A percentile compares a stretch with the other conserved stretches of the same genome.
These are phyloP conservation scores for Ornithorhynchus anatinus DNA, from an alignment of 2,113 vertebrate species.

Conservation along the genomic window DNA sequence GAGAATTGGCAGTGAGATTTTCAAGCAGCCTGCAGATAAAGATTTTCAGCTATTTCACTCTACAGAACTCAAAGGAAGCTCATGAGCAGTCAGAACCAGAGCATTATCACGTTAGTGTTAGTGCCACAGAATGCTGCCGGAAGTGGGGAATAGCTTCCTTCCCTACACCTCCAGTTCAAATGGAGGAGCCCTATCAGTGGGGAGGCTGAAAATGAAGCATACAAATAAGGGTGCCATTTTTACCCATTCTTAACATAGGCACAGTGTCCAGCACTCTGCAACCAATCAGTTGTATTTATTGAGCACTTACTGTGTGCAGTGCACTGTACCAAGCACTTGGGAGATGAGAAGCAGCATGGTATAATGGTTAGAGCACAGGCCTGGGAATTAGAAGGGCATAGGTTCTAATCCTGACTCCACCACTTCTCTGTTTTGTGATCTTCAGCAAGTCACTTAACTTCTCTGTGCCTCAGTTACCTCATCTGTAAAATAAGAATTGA, in stretches of 20 bases:
- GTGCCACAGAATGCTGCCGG: neutral
- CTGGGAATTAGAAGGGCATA: too few relatives aligned
- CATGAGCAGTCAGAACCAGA: constrained; percentile 13
- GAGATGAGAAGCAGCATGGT: too few relatives aligned
- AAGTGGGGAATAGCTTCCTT: neutral
- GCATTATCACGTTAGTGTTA: constrained; percentile 17
- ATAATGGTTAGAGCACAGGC: too few relatives aligned
- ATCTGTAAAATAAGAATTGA: too few relatives aligned
- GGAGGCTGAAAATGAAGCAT: neutral
- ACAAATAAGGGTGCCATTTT: neutral
- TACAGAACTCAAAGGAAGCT: neutral
- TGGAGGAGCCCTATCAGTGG: neutral
- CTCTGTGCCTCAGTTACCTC: too few relatives aligned
- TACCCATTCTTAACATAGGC: neutral
- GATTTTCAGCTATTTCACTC: constrained; percentile 21
- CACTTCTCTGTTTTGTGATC: too few relatives aligned
- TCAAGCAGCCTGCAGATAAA: constrained; percentile 4
- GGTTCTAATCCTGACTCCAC: too few relatives aligned
- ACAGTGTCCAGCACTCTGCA: neutral
- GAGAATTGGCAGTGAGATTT: neutral
- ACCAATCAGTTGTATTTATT: too few relatives aligned
- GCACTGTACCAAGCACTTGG: too few relatives aligned
- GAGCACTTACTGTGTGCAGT: too few relatives aligned
- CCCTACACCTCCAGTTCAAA: neutral
- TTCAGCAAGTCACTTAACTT: too few relatives aligned